phyloP scores from a whole-genome alignment of 2,888 invertebrate species.

The Podotricha telesiphe region DNA sequence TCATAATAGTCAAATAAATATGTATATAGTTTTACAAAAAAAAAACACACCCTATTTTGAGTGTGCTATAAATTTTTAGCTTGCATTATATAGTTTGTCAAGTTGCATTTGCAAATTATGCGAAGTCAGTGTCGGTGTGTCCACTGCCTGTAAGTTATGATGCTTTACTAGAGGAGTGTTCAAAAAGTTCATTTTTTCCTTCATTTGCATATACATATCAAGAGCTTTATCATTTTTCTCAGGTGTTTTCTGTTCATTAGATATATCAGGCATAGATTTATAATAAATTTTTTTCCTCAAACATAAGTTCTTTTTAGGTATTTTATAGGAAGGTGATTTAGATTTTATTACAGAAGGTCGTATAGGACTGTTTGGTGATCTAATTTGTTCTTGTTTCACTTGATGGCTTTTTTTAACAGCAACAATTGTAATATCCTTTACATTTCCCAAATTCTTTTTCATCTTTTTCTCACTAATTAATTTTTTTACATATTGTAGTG shows the following conservation, averaged over 20 bases:
- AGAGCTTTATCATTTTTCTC: conserved; percentile 60
- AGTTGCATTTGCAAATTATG: conserved; percentile 71
- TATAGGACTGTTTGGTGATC: conserved; percentile 47
- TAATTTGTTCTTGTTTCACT: conserved; percentile 43
- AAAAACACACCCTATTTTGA: conserved; percentile 4
- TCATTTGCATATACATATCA: conserved; percentile 72
- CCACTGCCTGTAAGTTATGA: conserved; percentile 46
- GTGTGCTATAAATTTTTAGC: conserved; percentile 45
- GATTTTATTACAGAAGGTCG: conserved; percentile 60
- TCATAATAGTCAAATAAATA: not conserved
- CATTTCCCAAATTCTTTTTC: conserved; percentile 44
- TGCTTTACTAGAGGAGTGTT: conserved; percentile 64
- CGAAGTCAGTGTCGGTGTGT: conserved; percentile 69
- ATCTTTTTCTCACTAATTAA: conserved; percentile 57
- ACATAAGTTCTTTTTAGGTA: conserved; percentile 66
- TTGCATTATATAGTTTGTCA: conserved; percentile 66
- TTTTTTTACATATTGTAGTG: conserved; percentile 59
- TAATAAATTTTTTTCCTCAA: conserved; percentile 62
- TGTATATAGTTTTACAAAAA: not conserved
- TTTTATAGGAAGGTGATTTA: conserved; percentile 70
- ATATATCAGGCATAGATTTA: conserved; percentile 68
- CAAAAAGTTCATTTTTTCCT: conserved; percentile 69
- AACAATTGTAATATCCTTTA: conserved; percentile 51
- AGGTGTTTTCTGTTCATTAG: conserved; percentile 54
- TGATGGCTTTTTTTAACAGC: conserved; percentile 47